Conservation (phyloP, 2,797 vertebrate genomes). For the Chrosomus eos region DNA sequence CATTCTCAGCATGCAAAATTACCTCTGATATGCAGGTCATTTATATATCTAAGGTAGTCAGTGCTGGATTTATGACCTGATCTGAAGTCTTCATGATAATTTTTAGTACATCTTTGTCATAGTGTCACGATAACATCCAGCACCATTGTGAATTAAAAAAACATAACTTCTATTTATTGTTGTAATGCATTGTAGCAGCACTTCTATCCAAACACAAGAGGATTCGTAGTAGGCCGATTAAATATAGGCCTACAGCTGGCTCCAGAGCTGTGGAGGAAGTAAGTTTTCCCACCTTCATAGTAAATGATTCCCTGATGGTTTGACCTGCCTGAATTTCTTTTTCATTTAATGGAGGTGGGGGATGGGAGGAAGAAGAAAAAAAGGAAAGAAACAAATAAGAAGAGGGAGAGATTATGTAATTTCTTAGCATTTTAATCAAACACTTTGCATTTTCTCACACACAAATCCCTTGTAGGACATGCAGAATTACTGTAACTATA, state of each 20-base stretch:
- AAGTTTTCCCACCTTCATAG: neutral
- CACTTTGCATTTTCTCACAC: neutral
- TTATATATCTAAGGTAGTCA: neutral
- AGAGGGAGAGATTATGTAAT: slow-evolving; percentile 45
- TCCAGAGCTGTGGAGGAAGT: neutral
- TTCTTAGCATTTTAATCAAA: slow-evolving; percentile 11
- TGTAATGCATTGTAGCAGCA: neutral
- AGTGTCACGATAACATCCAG: neutral
- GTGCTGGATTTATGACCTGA: neutral
- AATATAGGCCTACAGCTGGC: neutral
- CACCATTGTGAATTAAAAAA: neutral
- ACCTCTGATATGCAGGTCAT: neutral
- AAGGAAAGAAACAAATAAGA: slow-evolving; percentile 23
- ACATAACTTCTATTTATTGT: neutral
- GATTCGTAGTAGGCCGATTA: neutral
- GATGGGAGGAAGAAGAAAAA: slow-evolving; percentile 23
- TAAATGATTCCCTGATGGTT: neutral
- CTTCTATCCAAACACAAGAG: neutral
- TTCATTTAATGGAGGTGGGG: neutral
- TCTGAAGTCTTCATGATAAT: neutral
- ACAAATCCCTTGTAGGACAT: neutral
- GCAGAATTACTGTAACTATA: neutral
- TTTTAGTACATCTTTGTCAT: neutral
- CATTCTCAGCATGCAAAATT: neutral
- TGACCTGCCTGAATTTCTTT: neutral